These are phyloP conservation scores for Danaus plexippus DNA, from an alignment of 1,140 invertebrate species.

Conservation along the genomic window DNA sequence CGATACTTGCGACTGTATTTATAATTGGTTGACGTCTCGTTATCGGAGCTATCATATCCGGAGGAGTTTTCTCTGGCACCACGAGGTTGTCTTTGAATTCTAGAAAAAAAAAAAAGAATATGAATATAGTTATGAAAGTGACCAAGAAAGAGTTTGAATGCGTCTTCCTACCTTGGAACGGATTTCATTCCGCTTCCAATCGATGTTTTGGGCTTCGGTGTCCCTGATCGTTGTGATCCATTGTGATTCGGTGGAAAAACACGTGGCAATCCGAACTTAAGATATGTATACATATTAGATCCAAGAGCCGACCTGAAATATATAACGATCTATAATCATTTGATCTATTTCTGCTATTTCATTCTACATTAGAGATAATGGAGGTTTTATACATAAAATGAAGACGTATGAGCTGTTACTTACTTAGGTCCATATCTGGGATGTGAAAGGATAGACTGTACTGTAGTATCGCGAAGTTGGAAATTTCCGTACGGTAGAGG, in stretches of 20 bases:
- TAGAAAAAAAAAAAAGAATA: slow-evolving; percentile 16
- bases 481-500: slow-evolving; percentile 94
- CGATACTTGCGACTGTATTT: slow-evolving; percentile 78
- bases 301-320: slow-evolving; percentile 80
- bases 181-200: slow-evolving; percentile 71
- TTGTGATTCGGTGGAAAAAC: slow-evolving; percentile 86
- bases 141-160: background rate
- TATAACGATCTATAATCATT: background rate
- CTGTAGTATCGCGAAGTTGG: slow-evolving; percentile 91
- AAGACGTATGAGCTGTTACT: slow-evolving; percentile 31
- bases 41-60: slow-evolving; percentile 88
- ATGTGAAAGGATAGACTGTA: slow-evolving; percentile 94
- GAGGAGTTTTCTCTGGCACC: slow-evolving; percentile 76
- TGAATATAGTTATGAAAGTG: background rate
- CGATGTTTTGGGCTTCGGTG: slow-evolving; percentile 71
- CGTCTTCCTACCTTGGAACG: slow-evolving; percentile 45
- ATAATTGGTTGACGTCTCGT: slow-evolving; percentile 76
- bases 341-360: no score
- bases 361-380: no score
- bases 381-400: no score
- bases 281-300: slow-evolving; percentile 92
- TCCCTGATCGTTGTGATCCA: slow-evolving; percentile 74
- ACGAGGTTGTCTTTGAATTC: slow-evolving; percentile 63
- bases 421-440: slow-evolving; percentile 89
- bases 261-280: slow-evolving; percentile 92